These are phyloP conservation scores for Eurystomus gularis DNA, from an alignment of 2,113 vertebrate species.

Conservation along the genomic window DNA sequence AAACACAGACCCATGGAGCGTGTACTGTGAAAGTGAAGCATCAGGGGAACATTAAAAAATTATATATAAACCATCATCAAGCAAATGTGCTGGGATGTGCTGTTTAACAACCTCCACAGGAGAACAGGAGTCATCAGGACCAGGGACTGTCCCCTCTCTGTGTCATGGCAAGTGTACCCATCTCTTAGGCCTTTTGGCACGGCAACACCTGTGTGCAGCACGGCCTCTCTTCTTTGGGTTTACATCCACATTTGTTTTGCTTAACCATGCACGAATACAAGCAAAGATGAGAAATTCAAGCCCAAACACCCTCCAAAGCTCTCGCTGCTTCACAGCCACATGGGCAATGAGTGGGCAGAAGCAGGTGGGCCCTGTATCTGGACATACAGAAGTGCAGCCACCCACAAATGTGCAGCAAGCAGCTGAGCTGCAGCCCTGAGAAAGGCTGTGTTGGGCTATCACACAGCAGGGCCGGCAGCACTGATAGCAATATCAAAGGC, in stretches of 20 bases:
- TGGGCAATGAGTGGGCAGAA: rapidly evolving
- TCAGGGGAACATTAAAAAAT: background rate
- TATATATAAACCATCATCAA: background rate
- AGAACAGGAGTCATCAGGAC: background rate
- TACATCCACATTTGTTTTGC: background rate
- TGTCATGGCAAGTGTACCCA: background rate
- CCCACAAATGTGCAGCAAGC: background rate
- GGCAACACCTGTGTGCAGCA: rapidly evolving
- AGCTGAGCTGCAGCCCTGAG: background rate
- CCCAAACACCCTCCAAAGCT: background rate
- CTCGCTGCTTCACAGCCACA: rapidly evolving
- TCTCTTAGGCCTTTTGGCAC: background rate
- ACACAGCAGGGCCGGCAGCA: background rate
- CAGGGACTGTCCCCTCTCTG: background rate
- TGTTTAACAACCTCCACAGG: background rate
- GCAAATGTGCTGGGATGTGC: background rate
- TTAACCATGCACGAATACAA: background rate
- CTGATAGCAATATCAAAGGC: background rate
- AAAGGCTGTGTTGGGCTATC: background rate
- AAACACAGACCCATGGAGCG: background rate
- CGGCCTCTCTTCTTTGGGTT: background rate
- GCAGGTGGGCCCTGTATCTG: background rate
- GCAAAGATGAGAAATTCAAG: background rate
- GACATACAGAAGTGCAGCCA: background rate
- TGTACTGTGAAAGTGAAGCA: background rate